phyloP scores from a whole-genome alignment of 1,140 invertebrate genomes.

The Laupala kohalensis region DNA sequence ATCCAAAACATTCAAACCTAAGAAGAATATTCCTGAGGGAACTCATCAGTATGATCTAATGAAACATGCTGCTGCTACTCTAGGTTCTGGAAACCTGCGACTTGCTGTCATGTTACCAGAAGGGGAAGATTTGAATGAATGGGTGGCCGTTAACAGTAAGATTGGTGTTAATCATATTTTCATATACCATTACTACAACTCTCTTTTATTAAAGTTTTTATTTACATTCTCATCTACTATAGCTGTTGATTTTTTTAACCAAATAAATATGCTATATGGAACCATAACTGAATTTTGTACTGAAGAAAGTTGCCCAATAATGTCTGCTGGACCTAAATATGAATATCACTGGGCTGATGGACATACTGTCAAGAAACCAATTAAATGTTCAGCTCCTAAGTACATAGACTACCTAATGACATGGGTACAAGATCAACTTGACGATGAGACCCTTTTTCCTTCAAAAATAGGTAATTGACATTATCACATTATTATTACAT shows the following conservation, averaged over 20 bases:
- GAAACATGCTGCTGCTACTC: constrained; percentile 96
- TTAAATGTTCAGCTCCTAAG: constrained; percentile 97
- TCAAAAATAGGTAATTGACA: constrained; percentile 94
- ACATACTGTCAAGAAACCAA: constrained; percentile 95
- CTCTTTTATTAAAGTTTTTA: too few species aligned
- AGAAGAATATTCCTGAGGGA: constrained; percentile 97
- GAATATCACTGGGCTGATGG: constrained; percentile 99
- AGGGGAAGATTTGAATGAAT: constrained; percentile 98
- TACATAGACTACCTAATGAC: constrained; percentile 99
- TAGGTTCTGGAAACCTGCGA: constrained; percentile 92
- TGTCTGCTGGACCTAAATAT: constrained; percentile 96
- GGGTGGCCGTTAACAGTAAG: constrained; percentile 98
- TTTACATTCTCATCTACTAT: constrained; percentile 25
- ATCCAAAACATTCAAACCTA: constrained; percentile 95
- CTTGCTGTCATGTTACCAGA: constrained; percentile 94
- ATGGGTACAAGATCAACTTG: constrained; percentile 98
- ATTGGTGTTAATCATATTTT: constrained; percentile 20
- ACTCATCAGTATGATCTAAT: constrained; percentile 98
- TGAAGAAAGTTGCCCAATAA: constrained; percentile 93
- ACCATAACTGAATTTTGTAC: constrained; percentile 99
- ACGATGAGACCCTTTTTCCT: constrained; percentile 96
- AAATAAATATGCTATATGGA: constrained; percentile 99
- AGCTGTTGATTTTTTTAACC: constrained; percentile 99
- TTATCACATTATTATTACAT: too few species aligned
- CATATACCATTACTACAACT: too few species aligned